Conservation (phyloP, 2,797 vertebrate genomes). For the Notamacropus eugenii region DNA sequence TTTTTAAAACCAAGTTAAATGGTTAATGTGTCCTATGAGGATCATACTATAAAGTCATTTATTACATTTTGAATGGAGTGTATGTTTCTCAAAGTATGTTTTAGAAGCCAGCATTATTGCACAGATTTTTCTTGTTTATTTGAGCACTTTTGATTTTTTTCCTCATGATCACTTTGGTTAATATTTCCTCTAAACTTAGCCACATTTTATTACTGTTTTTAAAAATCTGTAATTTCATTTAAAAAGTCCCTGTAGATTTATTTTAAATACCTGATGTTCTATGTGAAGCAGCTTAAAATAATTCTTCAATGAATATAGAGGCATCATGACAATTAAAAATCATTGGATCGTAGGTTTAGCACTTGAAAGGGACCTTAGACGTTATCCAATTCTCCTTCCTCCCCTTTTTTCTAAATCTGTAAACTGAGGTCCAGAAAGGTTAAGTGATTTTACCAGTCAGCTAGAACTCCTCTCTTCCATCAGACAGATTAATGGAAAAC, state of each 20-base stretch:
- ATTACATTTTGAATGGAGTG: background rate
- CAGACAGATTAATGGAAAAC: too few relatives aligned
- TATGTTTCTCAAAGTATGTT: background rate
- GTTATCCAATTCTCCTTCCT: background rate
- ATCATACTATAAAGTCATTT: slow-evolving; percentile 8
- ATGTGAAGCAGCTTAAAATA: slow-evolving; percentile 19
- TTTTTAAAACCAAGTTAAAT: background rate
- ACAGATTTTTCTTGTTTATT: slow-evolving; percentile 31
- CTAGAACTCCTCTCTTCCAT: too few relatives aligned
- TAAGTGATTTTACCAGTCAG: background rate
- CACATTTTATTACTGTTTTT: slow-evolving; percentile 34
- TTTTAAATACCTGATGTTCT: background rate
- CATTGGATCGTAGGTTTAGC: slow-evolving; percentile 35
- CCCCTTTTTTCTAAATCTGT: background rate
- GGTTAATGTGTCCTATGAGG: background rate
- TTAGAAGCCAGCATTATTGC: background rate
- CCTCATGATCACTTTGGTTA: background rate
- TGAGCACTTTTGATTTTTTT: background rate
- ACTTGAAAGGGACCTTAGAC: background rate
- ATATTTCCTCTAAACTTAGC: slow-evolving; percentile 13
- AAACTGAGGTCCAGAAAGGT: background rate
- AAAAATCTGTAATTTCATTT: background rate
- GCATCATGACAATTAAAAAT: slow-evolving; percentile 31
- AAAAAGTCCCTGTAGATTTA: slow-evolving; percentile 36
- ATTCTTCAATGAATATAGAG: slow-evolving; percentile 32